Evolutionary conservation across 2,113 vertebrate species (phyloP), one percentile per base, ranked within the genome.

Genomic region (Peucedramus taeniatus): DNA sequence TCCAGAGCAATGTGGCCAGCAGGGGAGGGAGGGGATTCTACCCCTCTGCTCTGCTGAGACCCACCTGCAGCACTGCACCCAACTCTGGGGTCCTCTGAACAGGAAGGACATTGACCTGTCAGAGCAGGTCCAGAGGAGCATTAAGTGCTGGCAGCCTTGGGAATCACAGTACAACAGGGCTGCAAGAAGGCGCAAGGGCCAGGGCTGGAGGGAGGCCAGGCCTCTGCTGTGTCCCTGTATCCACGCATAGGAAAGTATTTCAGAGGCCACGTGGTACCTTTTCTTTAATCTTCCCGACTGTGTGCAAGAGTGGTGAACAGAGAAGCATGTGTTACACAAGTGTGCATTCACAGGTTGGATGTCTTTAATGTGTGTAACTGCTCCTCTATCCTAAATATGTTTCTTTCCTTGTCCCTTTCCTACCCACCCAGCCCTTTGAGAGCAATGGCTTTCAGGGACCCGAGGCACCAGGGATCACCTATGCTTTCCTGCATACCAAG

Each of bases 1-100:
- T 2, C 28, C 39, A 60, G 30, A 50, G 31, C 59, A 0, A 0
- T 0, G 2, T 28, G 13, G n/a, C 1, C n/a, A 61, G 54, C 17
- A 54, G 20, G 8, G 1, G 3, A 60, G 30, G 30, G 39, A 75
- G 28, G 20, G 14, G 9, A 83, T 75, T 61, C n/a, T 83, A 30
- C 6, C 13, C 30, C 14, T 61, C 53, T 82, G 28, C 23, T 57
- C 35, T 57, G 17, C 37, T 47, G 11, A 75, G 24, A 76, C 17
- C 21, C 61, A 54, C 11, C 26, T 26, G 24, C 10, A 47, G 17
- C 7, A 7, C 61, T 68, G 39, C 24, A 76, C 27, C 39, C 47
- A 76, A 63, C 0, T 0, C 35, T 56, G 7, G 12, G 2, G 3
- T 31, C 11, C 35, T 60, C 40, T 19, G 30, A 15, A 69, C 14